Evolutionary conservation across 2,888 invertebrate species (phyloP).

Genomic region (Tridacna gigas): DNA sequence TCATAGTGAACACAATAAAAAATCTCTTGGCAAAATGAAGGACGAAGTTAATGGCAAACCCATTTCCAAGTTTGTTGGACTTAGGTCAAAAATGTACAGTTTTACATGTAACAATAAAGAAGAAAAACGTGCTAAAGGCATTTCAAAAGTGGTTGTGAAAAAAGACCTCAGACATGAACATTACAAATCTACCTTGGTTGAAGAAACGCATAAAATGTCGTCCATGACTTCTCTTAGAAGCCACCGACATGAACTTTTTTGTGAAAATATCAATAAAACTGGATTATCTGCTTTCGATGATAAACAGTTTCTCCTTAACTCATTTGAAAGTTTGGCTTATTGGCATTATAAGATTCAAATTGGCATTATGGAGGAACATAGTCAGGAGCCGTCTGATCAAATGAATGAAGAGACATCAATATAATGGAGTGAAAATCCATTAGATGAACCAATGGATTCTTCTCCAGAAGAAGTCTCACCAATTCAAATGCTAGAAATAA

Average conservation of each 20-base stretch:
- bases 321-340: constrained; percentile 53
- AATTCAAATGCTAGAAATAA: neutral
- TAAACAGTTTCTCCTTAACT: constrained; percentile 55
- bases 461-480: neutral
- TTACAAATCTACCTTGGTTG: constrained; percentile 53
- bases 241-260: constrained; percentile 52
- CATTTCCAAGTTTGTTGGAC: constrained; percentile 75
- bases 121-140: constrained; percentile 61
- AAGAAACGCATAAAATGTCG: constrained; percentile 44
- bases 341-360: constrained; percentile 30
- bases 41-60: constrained; percentile 75
- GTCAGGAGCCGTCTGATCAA: neutral
- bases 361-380: neutral
- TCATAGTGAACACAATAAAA: constrained; percentile 71
- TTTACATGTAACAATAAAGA: constrained; percentile 39
- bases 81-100: constrained; percentile 55
- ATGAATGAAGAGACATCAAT: constrained; percentile 4
- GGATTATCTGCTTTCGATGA: constrained; percentile 59
- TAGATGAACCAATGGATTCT: neutral
- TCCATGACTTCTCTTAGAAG: constrained; percentile 50
- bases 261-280: constrained; percentile 55
- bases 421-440: constrained; percentile 4
- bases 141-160: constrained; percentile 56
- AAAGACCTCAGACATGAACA: constrained; percentile 50
- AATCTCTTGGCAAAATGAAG: constrained; percentile 78